phyloP scores from a whole-genome alignment of 2,888 invertebrate genomes.

The Mythimna vitellina region DNA sequence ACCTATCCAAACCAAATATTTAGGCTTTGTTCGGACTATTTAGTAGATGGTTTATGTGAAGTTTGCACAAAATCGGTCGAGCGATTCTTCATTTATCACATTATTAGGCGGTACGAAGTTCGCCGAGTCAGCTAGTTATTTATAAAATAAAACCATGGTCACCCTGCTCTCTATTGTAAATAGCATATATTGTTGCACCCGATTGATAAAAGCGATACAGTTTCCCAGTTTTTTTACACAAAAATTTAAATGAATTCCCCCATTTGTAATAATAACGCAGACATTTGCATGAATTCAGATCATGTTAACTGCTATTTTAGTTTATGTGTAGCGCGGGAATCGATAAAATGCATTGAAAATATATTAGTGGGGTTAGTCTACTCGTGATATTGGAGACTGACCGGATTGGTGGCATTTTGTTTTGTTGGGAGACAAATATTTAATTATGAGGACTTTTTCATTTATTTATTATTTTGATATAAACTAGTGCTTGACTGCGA shows the following conservation, averaged over 20 bases:
- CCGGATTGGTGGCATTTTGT: neutral
- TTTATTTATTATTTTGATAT: no score
- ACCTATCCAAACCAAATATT: no score
- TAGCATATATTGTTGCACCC: conserved; percentile 78
- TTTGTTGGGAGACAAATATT: neutral
- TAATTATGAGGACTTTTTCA: no score
- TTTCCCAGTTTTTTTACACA: conserved; percentile 84
- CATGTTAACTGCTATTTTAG: conserved; percentile 76
- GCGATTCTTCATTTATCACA: no score
- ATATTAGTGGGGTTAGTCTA: conserved; percentile 28
- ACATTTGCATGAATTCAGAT: conserved; percentile 84
- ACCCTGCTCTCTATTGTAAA: conserved; percentile 80
- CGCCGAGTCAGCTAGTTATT: no score
- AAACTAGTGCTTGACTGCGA: no score
- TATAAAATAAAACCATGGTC: conserved; percentile 63
- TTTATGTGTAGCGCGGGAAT: conserved; percentile 67
- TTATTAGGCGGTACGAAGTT: no score
- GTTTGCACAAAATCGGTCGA: no score
- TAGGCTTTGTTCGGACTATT: no score
- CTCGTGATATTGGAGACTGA: conserved; percentile 29
- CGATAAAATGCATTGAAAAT: conserved; percentile 60
- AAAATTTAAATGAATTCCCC: conserved; percentile 89
- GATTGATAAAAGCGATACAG: conserved; percentile 88
- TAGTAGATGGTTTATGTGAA: no score
- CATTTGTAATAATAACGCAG: conserved; percentile 73